Evolutionary conservation across 2,888 invertebrate species (phyloP).

Genomic region (Lydus trimaculatus): DNA sequence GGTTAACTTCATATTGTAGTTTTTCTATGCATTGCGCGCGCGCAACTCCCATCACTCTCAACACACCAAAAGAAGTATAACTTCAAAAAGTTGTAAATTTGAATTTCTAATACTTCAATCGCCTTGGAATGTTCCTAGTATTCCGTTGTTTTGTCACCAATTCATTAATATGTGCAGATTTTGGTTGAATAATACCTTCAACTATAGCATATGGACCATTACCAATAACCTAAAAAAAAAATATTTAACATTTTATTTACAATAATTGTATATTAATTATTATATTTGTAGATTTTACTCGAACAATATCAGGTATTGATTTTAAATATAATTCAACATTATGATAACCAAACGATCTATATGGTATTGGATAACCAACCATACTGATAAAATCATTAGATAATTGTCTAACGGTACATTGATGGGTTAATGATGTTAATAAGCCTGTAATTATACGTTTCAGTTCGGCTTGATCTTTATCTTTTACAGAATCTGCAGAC

Average conservation of each 20-base stretch:
- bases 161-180: constrained; percentile 49
- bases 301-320: constrained; percentile 45
- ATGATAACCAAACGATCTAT: constrained; percentile 40
- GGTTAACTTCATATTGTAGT: too few relatives aligned
- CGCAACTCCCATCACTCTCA: too few relatives aligned
- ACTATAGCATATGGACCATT: constrained; percentile 41
- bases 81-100: too few relatives aligned
- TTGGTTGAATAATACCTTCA: constrained; percentile 38
- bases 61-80: too few relatives aligned
- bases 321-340: constrained; percentile 43
- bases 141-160: constrained; percentile 46
- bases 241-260: too few relatives aligned
- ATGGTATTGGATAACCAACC: constrained; percentile 46
- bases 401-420: constrained; percentile 40
- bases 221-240: constrained; percentile 43
- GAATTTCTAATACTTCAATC: background rate
- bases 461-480: constrained; percentile 24
- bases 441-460: constrained; percentile 43
- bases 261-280: too few relatives aligned
- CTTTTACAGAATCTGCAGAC: too few relatives aligned
- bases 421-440: constrained; percentile 43
- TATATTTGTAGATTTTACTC: too few relatives aligned
- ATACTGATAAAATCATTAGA: constrained; percentile 43
- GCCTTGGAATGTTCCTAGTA: background rate
- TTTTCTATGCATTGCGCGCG: too few relatives aligned